Conservation (phyloP, 2,113 vertebrate genomes). For the Mesembrinibis cayennensis region DNA sequence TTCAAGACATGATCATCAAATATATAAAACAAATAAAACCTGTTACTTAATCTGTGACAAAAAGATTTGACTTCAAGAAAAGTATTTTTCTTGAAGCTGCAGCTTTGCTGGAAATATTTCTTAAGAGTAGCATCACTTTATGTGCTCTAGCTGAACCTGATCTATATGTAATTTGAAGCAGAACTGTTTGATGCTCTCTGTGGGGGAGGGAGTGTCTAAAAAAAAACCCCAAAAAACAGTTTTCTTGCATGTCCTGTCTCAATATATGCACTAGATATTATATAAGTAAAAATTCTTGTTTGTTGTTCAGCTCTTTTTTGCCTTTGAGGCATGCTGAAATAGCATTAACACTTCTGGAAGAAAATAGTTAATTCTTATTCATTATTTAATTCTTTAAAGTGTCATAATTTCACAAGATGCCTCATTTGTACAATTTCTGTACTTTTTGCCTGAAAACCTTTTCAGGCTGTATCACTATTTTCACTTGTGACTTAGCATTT, state of each 20-base stretch:
- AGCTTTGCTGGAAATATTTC: neutral
- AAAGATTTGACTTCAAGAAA: neutral
- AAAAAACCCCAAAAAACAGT: neutral
- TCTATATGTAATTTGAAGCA: neutral
- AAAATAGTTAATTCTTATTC: neutral
- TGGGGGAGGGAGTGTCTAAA: neutral
- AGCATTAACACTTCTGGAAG: neutral
- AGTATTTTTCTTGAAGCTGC: neutral
- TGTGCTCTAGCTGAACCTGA: neutral
- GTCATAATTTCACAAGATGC: neutral
- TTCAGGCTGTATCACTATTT: neutral
- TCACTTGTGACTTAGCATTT: neutral
- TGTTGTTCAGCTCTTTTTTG: neutral
- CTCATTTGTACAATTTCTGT: neutral
- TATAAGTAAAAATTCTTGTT: neutral
- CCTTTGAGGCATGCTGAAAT: neutral
- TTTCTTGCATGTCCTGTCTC: neutral
- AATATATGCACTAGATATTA: neutral
- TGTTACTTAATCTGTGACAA: neutral
- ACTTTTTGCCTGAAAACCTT: neutral
- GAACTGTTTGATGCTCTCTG: neutral
- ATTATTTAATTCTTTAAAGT: neutral
- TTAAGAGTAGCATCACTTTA: neutral
- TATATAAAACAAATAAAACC: neutral
- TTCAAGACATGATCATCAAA: neutral